phyloP scores from a whole-genome alignment of 2,113 vertebrate species.

The Entosphenus tridentatus region DNA sequence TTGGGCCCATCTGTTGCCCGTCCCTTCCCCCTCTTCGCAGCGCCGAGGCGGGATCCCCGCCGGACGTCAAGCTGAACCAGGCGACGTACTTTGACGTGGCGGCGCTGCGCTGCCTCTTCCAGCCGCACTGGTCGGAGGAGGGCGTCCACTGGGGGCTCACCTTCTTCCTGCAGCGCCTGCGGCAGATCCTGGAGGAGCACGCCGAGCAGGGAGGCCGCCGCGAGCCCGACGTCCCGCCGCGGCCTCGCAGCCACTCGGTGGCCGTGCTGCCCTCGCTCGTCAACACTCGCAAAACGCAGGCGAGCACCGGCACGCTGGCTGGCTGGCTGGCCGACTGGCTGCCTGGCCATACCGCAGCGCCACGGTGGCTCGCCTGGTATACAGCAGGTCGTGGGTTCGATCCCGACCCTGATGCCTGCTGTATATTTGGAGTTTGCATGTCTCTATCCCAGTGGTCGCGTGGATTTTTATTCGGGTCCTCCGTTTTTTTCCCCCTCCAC shows the following conservation, averaged over 20 bases:
- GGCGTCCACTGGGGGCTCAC: conserved; percentile 90
- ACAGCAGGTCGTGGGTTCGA: no score
- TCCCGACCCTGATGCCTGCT: no score
- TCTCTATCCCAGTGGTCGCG: no score
- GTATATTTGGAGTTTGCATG: no score
- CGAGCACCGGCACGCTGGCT: conserved; percentile 14
- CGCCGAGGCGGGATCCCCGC: conserved; percentile 16
- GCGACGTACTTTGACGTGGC: conserved; percentile 93
- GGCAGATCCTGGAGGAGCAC: conserved; percentile 82
- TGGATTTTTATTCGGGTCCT: no score
- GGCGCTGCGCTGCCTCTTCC: conserved; percentile 74
- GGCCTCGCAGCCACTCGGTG: conserved; percentile 85
- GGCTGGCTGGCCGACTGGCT: no score
- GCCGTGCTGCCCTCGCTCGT: conserved; percentile 62
- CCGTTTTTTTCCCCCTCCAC: no score
- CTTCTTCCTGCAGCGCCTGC: conserved; percentile 70
- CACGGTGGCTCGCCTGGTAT: no score
- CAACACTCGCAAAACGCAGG: conserved; percentile 95
- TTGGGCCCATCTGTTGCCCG: no score
- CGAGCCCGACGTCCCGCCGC: conserved; percentile 39
- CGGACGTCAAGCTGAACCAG: conserved; percentile 57
- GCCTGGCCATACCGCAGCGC: no score
- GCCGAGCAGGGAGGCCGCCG: conserved; percentile 33
- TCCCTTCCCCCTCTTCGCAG: no score
- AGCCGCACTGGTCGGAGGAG: conserved; percentile 87